Base-by-base conservation (phyloP, 2,113 vertebrate species). In the Peromyscus maniculatus region DNA sequence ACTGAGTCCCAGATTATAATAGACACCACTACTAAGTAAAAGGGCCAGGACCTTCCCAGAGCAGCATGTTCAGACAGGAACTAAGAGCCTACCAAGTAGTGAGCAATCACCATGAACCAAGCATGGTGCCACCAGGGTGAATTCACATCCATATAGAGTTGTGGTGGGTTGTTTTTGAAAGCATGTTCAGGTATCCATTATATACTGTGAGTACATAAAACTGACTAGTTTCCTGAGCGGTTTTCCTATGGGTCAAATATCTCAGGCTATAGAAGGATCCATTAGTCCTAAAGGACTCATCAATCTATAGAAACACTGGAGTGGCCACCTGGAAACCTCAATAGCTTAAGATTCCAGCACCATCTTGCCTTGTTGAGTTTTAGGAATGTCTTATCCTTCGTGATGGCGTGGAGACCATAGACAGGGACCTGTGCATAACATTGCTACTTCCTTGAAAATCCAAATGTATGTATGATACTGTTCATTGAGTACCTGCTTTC, bases 231-330 rank as follows among this genome's bases (percentile, higher is more conserved):
- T 87, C 88, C 89, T 72, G 89, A 80, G 52, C 71, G n/a, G 19
- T 78, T 94, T 95, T 93, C 22, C 75, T 31, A 39, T 75, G 39
- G 64, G 67, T 59, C 66, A 91, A 72, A 9, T n/a, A 59, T 94
- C 39, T 95, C 24, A 28, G 87, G 82, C 39, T 12, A 21, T 28
- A 83, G 75, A 96, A 93, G 77, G 43, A 75, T 39, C 84, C 62
- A 19, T 91, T 71, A 69, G 11, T 82, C 91, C 88, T 46, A 13
- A 89, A 80, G 57, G 0, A 57, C 31, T 93, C 86, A 3, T 57
- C 59, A 49, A 1, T 93, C 94, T 93, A 33, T 92, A 87, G 74
- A 75, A 90, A 71, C 67, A 74, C 46, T 1, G 36, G 12, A 72
- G 43, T 52, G 71, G 36, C 17, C 10, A 5, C 74, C 57, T 69